phyloP scores from a whole-genome alignment of 2,797 vertebrate genomes.

The Heterohyrax brucei region DNA sequence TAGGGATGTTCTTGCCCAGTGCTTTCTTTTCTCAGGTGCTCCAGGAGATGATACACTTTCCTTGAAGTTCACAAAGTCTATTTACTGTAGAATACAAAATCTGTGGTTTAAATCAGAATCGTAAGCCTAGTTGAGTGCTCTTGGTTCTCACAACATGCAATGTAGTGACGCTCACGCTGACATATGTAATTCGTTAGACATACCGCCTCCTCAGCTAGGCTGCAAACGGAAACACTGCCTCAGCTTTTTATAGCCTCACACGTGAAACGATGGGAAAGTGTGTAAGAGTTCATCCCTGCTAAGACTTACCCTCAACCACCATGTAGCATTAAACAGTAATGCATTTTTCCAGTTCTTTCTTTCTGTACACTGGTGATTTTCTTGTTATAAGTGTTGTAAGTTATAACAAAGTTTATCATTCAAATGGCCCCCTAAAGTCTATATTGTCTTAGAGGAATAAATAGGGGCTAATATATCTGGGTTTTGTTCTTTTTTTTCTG shows the following conservation, averaged over 20 bases:
- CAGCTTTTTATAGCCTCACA: background rate
- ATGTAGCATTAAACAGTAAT: constrained; percentile 68
- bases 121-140: background rate
- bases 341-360: constrained; percentile 63
- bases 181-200: background rate
- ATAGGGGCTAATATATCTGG: constrained; percentile 84
- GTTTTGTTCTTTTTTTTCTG: constrained; percentile 50
- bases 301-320: constrained; percentile 4
- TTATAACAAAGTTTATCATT: constrained; percentile 86
- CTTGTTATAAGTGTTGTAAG: constrained; percentile 81
- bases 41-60: background rate
- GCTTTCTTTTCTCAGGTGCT: background rate
- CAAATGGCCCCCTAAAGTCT: constrained; percentile 83
- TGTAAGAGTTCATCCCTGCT: constrained; percentile 40
- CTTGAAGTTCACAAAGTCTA: background rate
- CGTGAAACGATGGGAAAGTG: background rate
- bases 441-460: constrained; percentile 84
- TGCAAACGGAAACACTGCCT: background rate
- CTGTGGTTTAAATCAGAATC: background rate
- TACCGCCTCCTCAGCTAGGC: background rate
- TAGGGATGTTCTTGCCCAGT: background rate
- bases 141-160: background rate
- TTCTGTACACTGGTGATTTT: constrained; percentile 80
- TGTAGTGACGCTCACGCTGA: background rate
- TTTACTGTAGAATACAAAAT: background rate